Percentiles rank a stretch among this genome's conserved stretches.
Conservation (phyloP, 2,113 vertebrate species). For the Oriolus oriolus region DNA sequence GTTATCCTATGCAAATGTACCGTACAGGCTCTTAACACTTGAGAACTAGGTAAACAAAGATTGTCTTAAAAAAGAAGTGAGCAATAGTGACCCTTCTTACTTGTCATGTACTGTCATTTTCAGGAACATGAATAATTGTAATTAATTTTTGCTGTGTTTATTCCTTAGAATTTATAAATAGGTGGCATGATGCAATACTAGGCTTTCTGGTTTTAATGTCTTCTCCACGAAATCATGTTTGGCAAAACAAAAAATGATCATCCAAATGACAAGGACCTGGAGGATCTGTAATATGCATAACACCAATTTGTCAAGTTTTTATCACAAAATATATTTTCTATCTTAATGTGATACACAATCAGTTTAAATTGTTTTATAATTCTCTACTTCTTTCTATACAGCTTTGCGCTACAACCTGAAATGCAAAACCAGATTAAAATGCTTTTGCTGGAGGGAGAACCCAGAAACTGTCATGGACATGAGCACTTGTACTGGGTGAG, state of each 20-base stretch:
- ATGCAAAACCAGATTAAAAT: background rate
- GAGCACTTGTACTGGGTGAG: background rate
- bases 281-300: background rate
- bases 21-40: slow-evolving; percentile 84
- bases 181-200: slow-evolving; percentile 20
- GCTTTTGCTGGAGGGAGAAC: background rate
- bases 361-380: background rate
- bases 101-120: slow-evolving; percentile 67
- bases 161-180: slow-evolving; percentile 70
- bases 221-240: slow-evolving; percentile 39
- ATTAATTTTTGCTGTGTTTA: slow-evolving; percentile 69
- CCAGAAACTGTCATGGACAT: background rate
- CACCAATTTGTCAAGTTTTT: background rate
- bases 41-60: slow-evolving; percentile 79
- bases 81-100: slow-evolving; percentile 65
- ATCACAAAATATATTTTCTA: background rate
- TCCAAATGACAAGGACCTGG: background rate
- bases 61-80: slow-evolving; percentile 68
- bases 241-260: slow-evolving; percentile 30
- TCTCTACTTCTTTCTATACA: background rate
- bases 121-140: slow-evolving; percentile 69
- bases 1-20: slow-evolving; percentile 98
- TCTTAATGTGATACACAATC: background rate
- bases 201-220: slow-evolving; percentile 47
- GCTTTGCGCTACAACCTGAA: background rate